A percentile compares a stretch with the other conserved stretches of the same genome.
Evolutionary conservation across 2,113 vertebrate species (phyloP).

Genomic region (Ophthalmolycus amberensis): DNA sequence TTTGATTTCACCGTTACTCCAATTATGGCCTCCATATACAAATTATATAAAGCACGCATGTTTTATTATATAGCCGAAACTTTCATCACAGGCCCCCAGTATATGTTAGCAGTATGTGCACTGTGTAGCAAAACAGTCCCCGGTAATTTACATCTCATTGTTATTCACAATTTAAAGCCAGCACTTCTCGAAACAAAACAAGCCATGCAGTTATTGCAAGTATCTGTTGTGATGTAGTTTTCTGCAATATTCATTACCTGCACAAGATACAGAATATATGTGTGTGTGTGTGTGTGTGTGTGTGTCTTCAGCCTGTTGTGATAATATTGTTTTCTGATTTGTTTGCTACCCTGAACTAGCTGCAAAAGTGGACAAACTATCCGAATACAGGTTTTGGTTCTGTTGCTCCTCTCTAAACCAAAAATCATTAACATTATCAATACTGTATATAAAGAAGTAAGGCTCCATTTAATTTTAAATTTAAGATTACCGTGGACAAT

Average conservation of each 20-base stretch:
- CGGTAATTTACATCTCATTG: slow-evolving; percentile 16
- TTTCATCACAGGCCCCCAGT: not conserved
- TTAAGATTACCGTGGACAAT: not conserved
- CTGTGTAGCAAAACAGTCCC: not conserved
- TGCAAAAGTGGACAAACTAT: slow-evolving; percentile 20
- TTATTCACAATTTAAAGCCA: slow-evolving; percentile 27
- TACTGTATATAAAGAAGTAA: not conserved
- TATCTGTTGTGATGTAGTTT: slow-evolving; percentile 26
- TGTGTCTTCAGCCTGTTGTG: slow-evolving; percentile 62
- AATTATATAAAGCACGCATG: not conserved
- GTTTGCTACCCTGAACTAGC: slow-evolving; percentile 31
- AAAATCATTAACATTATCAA: not conserved
- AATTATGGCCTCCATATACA: not conserved
- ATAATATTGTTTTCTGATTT: slow-evolving; percentile 60
- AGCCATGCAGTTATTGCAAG: slow-evolving; percentile 7
- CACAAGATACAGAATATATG: slow-evolving; percentile 22
- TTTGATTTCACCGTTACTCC: not conserved
- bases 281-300: slow-evolving; percentile 3
- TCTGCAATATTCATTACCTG: slow-evolving; percentile 59
- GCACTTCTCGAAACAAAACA: not conserved
- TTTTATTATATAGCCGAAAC: not conserved
- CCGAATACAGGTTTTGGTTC: slow-evolving; percentile 19
- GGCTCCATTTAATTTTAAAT: not conserved
- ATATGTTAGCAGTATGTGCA: not conserved
- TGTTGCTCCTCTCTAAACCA: not conserved